These are phyloP conservation scores for Ctenomys sociabilis DNA, from an alignment of 2,113 vertebrate genomes.

Conservation along the genomic window DNA sequence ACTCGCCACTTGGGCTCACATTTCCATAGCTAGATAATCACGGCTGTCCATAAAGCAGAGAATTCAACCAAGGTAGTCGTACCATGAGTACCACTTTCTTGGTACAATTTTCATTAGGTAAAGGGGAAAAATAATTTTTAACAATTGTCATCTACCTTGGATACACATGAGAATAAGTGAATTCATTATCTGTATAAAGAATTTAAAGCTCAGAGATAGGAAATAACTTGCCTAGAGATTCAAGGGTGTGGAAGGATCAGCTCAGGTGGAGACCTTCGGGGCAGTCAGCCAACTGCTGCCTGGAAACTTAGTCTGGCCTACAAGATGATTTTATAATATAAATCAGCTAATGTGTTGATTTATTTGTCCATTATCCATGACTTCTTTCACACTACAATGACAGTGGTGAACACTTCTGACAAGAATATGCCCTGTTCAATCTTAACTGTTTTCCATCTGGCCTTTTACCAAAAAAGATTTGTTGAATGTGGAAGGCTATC, in stretches of 20 bases:
- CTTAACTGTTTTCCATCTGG: not conserved
- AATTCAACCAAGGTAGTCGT: not conserved
- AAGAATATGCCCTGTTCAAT: not conserved
- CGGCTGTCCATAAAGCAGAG: not conserved
- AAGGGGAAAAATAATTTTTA: not conserved
- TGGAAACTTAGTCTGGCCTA: not conserved
- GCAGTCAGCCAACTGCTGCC: not conserved
- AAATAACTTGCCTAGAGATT: not conserved
- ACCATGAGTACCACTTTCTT: rapidly evolving
- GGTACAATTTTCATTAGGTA: not conserved
- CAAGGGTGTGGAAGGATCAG: not conserved
- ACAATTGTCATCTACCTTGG: not conserved
- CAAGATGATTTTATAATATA: not conserved
- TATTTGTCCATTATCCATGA: not conserved
- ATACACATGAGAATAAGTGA: not conserved
- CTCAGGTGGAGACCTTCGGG: not conserved
- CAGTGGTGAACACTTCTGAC: not conserved
- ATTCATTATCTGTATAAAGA: not conserved
- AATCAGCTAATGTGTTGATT: not conserved
- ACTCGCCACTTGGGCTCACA: not conserved
- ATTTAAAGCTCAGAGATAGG: not conserved
- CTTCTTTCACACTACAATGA: not conserved
- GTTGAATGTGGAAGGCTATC: not conserved
- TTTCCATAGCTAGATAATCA: not conserved
- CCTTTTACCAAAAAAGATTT: not conserved